Evolutionary conservation across 1,140 invertebrate genomes (phyloP).

Genomic region (Caenorhabditis remanei): DNA sequence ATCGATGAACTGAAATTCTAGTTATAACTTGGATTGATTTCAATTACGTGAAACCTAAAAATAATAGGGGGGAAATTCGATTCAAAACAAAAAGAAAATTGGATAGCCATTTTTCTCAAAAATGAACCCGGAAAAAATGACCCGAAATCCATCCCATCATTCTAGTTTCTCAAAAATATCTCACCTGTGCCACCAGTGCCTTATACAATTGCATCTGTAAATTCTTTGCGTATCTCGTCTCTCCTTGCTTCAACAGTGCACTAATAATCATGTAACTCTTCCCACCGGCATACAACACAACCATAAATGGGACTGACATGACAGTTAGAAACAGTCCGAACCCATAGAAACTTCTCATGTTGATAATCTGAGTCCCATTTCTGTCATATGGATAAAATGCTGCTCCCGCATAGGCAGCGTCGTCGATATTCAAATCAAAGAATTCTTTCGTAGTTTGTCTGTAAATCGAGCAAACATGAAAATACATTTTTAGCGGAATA

Average conservation of each 20-base stretch:
- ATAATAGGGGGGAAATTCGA: too few relatives aligned
- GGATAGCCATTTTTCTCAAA: too few relatives aligned
- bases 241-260: not conserved
- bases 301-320: not conserved
- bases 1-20: too few relatives aligned
- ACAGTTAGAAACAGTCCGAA: not conserved
- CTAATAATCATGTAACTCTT: constrained; percentile 3
- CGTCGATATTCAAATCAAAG: not conserved
- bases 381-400: not conserved
- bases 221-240: not conserved
- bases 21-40: too few relatives aligned
- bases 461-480: not conserved
- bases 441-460: not conserved
- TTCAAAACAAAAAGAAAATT: too few relatives aligned
- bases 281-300: not conserved
- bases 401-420: not conserved
- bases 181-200: constrained; percentile 7
- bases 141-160: too few relatives aligned
- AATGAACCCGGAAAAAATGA: too few relatives aligned
- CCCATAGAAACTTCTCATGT: not conserved
- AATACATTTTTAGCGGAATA: too few relatives aligned
- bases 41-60: too few relatives aligned
- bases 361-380: not conserved
- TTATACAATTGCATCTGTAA: constrained; percentile 34
- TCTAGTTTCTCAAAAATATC: not conserved